These are phyloP conservation scores for Pseudorasbora parva DNA, from an alignment of 2,113 vertebrate species.

Conservation along the genomic window DNA sequence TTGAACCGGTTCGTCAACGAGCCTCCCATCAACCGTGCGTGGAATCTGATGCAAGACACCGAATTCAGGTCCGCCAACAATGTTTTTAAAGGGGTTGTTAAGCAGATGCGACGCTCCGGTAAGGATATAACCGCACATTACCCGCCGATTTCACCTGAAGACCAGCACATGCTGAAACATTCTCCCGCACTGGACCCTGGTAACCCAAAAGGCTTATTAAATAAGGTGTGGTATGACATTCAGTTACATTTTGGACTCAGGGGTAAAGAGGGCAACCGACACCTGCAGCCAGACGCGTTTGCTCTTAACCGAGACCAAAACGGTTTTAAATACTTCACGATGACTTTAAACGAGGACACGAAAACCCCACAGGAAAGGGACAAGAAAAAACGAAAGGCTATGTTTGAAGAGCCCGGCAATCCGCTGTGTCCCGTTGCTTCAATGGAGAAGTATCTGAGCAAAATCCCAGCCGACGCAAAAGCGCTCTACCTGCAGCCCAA, in stretches of 20 bases:
- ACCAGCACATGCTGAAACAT: slow-evolving; percentile 34
- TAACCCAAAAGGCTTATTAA: slow-evolving; percentile 23
- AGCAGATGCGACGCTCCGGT: slow-evolving; percentile 35
- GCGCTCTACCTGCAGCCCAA: slow-evolving; percentile 32
- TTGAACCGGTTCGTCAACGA: slow-evolving; percentile 35
- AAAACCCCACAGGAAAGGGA: slow-evolving; percentile 15
- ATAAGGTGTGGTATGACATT: slow-evolving; percentile 49
- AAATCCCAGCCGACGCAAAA: slow-evolving; percentile 18
- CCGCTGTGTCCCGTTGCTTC: slow-evolving; percentile 26
- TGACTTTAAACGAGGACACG: slow-evolving; percentile 15
- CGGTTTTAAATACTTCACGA: slow-evolving; percentile 30
- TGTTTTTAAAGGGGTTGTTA: slow-evolving; percentile 39
- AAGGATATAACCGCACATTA: slow-evolving; percentile 29
- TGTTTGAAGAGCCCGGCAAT: slow-evolving; percentile 36
- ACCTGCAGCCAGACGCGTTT: slow-evolving; percentile 34
- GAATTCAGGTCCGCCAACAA: slow-evolving; percentile 41
- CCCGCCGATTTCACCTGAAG: slow-evolving; percentile 29
- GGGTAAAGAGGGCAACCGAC: slow-evolving; percentile 42
- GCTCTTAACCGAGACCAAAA: slow-evolving; percentile 18
- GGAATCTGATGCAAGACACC: slow-evolving; percentile 45
- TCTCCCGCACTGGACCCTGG: slow-evolving; percentile 21
- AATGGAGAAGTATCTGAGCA: slow-evolving; percentile 35
- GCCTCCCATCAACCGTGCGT: slow-evolving; percentile 13
- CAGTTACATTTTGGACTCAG: slow-evolving; percentile 31
- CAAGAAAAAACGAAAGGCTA: background rate